Percentiles rank a stretch among this genome's conserved stretches.
These are phyloP conservation scores for Drosophila tani DNA, from an alignment of 1,140 invertebrate species.

Conservation along the genomic window DNA sequence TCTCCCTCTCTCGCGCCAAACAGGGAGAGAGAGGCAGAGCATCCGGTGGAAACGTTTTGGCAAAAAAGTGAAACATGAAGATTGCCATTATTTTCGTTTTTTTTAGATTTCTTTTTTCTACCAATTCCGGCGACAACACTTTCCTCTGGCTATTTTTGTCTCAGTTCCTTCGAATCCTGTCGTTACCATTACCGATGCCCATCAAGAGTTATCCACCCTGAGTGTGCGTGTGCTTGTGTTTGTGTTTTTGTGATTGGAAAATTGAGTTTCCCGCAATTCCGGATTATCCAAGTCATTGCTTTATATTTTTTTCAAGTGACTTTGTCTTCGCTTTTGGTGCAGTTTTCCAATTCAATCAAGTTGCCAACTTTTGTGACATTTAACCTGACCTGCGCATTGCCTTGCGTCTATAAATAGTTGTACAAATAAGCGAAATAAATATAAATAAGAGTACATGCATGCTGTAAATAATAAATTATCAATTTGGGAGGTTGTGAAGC, in stretches of 20 bases:
- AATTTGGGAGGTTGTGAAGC: background rate
- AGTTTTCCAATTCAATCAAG: background rate
- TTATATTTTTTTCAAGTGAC: background rate
- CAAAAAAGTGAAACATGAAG: slow-evolving; percentile 51
- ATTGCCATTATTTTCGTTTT: background rate
- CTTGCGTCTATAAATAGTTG: background rate
- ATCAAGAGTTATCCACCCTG: slow-evolving; percentile 13
- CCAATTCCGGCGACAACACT: slow-evolving; percentile 2
- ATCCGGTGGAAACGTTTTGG: slow-evolving; percentile 49
- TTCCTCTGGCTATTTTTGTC: background rate
- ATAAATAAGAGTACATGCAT: background rate
- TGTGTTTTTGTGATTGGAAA: slow-evolving; percentile 18
- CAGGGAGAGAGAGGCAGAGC: slow-evolving; percentile 3
- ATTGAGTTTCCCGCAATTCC: slow-evolving; percentile 27
- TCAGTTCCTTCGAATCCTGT: background rate
- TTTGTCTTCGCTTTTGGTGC: background rate
- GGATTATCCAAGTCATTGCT: background rate
- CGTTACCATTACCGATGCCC: slow-evolving; percentile 31
- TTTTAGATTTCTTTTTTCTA: background rate
- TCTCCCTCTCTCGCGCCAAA: background rate
- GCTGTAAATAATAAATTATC: background rate
- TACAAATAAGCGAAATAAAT: too few species aligned
- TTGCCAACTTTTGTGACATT: background rate
- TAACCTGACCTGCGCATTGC: background rate
- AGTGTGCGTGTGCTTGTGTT: background rate